Evolutionary conservation across 2,113 vertebrate species (phyloP).

Genomic region (Callocephalon fimbriatum): DNA sequence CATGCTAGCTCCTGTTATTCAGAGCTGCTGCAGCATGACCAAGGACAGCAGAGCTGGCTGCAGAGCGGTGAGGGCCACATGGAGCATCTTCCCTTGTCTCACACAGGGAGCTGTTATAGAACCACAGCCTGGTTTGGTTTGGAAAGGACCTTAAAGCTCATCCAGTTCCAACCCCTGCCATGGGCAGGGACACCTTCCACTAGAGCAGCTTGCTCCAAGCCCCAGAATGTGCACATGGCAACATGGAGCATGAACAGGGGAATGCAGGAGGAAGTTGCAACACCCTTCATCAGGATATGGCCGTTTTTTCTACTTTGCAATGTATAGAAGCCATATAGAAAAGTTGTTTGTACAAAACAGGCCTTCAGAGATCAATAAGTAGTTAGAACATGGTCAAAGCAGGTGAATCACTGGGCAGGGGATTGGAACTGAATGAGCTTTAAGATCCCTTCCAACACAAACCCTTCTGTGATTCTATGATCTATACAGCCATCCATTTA

Average conservation of each 20-base stretch:
- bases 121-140: background rate
- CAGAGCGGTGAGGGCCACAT: accelerated
- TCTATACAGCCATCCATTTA: background rate
- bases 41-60: accelerated
- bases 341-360: background rate
- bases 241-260: accelerated
- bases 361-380: background rate
- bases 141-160: background rate
- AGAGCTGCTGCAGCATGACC: background rate
- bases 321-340: background rate
- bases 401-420: background rate
- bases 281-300: background rate
- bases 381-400: background rate
- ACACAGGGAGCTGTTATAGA: background rate
- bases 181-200: background rate
- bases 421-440: background rate
- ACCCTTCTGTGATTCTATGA: background rate
- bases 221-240: background rate
- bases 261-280: background rate
- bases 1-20: accelerated
- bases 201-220: background rate
- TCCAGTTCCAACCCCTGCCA: background rate
- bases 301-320: background rate
- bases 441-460: background rate
- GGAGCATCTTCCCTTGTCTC: background rate